These are phyloP conservation scores for Cantharis flavilabris DNA, from an alignment of 2,888 invertebrate genomes.

Conservation along the genomic window DNA sequence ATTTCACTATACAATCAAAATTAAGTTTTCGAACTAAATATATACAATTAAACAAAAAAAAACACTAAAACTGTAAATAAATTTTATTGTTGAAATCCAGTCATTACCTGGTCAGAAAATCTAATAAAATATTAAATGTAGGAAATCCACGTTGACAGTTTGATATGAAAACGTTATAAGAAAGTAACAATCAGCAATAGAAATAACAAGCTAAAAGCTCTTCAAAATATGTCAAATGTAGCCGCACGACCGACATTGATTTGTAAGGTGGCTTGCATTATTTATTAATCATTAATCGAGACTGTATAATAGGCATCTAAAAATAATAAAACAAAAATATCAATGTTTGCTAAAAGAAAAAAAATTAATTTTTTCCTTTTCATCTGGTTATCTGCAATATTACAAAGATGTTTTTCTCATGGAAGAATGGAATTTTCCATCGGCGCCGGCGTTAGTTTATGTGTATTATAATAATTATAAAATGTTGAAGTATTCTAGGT, in stretches of 20 bases:
- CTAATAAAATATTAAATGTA: not conserved
- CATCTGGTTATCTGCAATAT: too few species aligned
- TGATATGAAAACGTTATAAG: slow-evolving; percentile 4
- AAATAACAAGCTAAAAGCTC: slow-evolving; percentile 18
- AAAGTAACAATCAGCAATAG: slow-evolving; percentile 19
- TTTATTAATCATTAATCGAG: slow-evolving; percentile 8
- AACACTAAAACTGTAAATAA: not conserved
- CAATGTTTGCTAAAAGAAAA: too few species aligned
- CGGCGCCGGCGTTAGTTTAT: too few species aligned
- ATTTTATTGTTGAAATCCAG: not conserved
- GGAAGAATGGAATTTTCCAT: too few species aligned
- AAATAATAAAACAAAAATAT: not conserved
- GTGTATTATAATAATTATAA: too few species aligned
- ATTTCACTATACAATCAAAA: too few species aligned
- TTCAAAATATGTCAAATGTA: slow-evolving; percentile 18
- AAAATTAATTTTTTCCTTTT: too few species aligned
- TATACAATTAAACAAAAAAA: not conserved
- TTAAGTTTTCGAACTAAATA: too few species aligned
- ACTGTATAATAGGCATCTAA: not conserved
- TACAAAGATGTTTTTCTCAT: too few species aligned
- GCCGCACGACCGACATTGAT: slow-evolving; percentile 15
- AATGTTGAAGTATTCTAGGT: not conserved
- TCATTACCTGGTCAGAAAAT: not conserved
- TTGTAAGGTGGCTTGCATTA: slow-evolving; percentile 17
- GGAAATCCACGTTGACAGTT: not conserved